phyloP scores from a whole-genome alignment of 1,140 invertebrate genomes.

The Phenacoccus solenopsis region DNA sequence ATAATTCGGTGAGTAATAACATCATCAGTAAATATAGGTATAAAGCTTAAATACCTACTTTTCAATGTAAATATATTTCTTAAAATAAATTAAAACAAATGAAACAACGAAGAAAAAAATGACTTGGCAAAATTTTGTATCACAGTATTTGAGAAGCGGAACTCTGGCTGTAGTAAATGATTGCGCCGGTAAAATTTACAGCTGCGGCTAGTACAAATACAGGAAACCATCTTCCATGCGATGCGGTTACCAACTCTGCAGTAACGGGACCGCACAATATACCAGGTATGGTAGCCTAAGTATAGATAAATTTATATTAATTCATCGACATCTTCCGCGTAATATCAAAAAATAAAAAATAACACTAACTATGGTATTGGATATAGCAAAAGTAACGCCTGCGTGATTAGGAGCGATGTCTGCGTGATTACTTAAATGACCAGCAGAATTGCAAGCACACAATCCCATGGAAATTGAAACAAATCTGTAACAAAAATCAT shows the following conservation, averaged over 20 bases:
- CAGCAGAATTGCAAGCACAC: slow-evolving; percentile 63
- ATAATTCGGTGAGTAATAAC: no score
- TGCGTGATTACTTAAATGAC: slow-evolving; percentile 66
- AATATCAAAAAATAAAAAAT: neutral
- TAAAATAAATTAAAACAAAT: no score
- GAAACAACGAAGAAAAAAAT: no score
- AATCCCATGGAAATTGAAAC: slow-evolving; percentile 65
- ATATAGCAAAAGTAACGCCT: slow-evolving; percentile 65
- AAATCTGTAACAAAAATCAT: slow-evolving; percentile 38
- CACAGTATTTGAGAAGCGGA: slow-evolving; percentile 52
- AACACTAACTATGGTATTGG: slow-evolving; percentile 55
- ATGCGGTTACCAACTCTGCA: slow-evolving; percentile 57
- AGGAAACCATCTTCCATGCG: slow-evolving; percentile 59
- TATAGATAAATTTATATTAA: slow-evolving; percentile 24
- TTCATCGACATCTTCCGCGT: neutral
- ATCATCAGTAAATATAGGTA: no score
- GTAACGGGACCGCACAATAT: slow-evolving; percentile 66
- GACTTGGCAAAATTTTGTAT: no score
- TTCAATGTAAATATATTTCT: no score
- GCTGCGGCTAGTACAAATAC: slow-evolving; percentile 60
- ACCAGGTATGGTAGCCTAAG: slow-evolving; percentile 59
- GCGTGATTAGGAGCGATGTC: slow-evolving; percentile 69
- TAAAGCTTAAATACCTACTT: no score
- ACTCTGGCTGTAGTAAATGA: slow-evolving; percentile 63
- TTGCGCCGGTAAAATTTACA: slow-evolving; percentile 61